Base-by-base conservation (phyloP, 2,797 vertebrate species). In the Lithobates sylvaticus region DNA sequence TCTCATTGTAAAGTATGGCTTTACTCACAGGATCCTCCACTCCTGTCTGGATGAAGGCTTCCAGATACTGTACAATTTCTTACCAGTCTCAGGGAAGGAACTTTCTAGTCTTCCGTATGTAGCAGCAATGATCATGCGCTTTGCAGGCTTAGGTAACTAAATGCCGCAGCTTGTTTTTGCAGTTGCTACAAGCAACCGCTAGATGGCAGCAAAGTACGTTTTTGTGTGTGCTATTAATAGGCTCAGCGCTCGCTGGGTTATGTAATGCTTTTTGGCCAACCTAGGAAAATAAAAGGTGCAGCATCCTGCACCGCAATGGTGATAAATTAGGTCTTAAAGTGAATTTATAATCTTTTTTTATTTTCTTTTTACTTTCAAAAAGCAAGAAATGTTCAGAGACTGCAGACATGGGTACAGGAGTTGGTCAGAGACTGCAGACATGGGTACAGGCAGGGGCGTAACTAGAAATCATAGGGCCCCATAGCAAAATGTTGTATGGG, bases 131-230 rank as follows among this genome's bases (percentile, higher is more conserved):
- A 76, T 27, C 74, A 34, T 83, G 80, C 80, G 80, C 68, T 54
- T 2, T 27, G 50, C n/a, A 12, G 34, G 3, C 0, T 7, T 39
- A 26, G 0, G 18, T 18, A 23, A 39, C 21, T 8, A n/a, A 39
- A 36, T 12, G n/a, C 50, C 44, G 67, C 74, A 13, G 29, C 47
- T 78, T 86, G 85, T 86, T 82, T 83, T 78, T 86, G 80, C 15
- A 78, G 44, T 64, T 21, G 23, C 16, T 67, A 5, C 54, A 36
- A 16, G 1, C 39, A 5, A 9, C 7, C 80, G 36, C 67, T 42
- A 78, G 85, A 73, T 50, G 85, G 74, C 74, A 50, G 47, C 78
- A 82, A 3, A 76, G 84, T 44, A 81, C 71, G 5, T 74, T 10
- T 16, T 12, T 39, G 13, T 71, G 13, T 32, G 21, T 70, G 1